Conservation (phyloP, 2,797 vertebrate genomes). For the Vultur gryphus region DNA sequence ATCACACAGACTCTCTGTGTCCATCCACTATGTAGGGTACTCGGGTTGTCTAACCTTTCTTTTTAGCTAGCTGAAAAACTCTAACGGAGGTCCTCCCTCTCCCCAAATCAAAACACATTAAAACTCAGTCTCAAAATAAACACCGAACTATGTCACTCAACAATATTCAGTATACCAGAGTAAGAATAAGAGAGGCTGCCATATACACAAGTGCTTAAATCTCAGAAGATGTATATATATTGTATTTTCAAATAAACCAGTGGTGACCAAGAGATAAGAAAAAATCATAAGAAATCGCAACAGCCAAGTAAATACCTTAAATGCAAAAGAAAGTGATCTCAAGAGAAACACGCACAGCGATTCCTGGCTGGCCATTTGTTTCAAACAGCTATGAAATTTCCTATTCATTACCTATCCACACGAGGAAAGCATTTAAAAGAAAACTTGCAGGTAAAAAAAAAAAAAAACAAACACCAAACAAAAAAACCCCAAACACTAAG, state of each 20-base stretch:
- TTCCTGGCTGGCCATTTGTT: not conserved
- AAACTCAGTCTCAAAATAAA: not conserved
- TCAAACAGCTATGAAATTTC: not conserved
- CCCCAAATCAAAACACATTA: not conserved
- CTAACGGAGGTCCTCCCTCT: not conserved
- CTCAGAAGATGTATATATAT: not conserved
- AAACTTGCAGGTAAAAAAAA: not conserved
- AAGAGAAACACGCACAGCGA: not conserved
- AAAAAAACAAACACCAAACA: too few relatives aligned
- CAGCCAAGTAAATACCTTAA: not conserved
- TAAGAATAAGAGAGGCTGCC: not conserved
- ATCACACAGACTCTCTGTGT: not conserved
- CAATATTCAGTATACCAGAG: not conserved
- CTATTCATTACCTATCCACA: not conserved
- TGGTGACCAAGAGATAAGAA: not conserved
- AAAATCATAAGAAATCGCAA: not conserved
- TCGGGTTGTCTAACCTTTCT: not conserved
- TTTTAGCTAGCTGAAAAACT: not conserved
- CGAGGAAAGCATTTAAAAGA: not conserved
- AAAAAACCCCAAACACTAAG: too few relatives aligned
- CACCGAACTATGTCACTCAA: not conserved
- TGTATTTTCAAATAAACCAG: not conserved
- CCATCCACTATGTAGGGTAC: rapidly evolving
- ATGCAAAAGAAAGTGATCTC: not conserved
- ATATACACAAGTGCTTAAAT: not conserved